Base-by-base conservation (phyloP, 92 coral and sea anemone species). In the Epizoanthus scotinus region DNA sequence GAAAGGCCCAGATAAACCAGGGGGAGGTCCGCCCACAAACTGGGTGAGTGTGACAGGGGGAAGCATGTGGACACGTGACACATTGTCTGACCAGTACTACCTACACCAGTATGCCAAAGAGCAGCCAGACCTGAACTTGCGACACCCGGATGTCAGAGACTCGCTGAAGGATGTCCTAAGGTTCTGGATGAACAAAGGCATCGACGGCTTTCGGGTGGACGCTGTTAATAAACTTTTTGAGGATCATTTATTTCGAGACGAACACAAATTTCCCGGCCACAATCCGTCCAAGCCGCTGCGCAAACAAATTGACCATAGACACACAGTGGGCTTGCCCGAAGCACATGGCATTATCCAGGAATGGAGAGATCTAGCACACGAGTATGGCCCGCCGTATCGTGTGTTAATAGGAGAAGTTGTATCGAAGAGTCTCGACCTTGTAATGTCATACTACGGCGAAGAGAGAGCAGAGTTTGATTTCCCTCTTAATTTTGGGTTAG, bases 131-230 rank as follows among this genome's bases (percentile, higher is more conserved):
- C 88, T 94, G 12, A 92, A 94, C 81, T 84, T 91, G 62, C 86
- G 87, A 50, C 89, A 90, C 59, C 70, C 83, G 3, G 89, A 87
- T 5, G 97, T 94, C 15, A 67, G 89, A 6, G 71, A 81, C 20
- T 94, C 96, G n/a, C 64, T 94, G n/a, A 78, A 86, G 28, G 94
- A 87, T 8, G 88, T 94, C 8, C 82, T 94, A 0, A 71, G 70
- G 56, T 92, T 94, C 62, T 94, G 98, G 98, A 86, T 94, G 44
- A 88, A 90, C 64, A 87, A 85, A 31, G 93, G 94, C 18, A 97
- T 92, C 24, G 98, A 94, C 82, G 98, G 98, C 3, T 94, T 94
- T 78, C 93, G 97, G 47, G 94, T 90, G 28, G 97, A 92, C 31
- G 91, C 97, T 60, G 93, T 92, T 12, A 69, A 89, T 28, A 92